Conservation (phyloP, 2,888 invertebrate species). For the Galeruca laticollis region DNA sequence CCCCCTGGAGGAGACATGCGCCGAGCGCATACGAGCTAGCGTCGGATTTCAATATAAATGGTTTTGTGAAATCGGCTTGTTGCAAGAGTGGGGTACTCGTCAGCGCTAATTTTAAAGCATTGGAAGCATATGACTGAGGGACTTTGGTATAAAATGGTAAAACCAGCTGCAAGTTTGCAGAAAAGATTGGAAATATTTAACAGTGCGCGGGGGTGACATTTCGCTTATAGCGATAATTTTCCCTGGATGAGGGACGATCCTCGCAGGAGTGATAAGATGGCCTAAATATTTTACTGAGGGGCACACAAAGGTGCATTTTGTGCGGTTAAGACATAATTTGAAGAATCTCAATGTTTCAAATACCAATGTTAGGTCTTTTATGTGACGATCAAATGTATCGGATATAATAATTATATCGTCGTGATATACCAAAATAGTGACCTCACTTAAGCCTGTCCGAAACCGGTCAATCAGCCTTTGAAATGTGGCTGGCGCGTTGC, state of each 20-base stretch:
- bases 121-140: neutral
- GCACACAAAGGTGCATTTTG: conserved; percentile 48
- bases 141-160: neutral
- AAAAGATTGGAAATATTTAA: conserved; percentile 45
- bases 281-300: conserved; percentile 47
- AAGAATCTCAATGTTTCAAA: conserved; percentile 11
- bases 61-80: conserved; percentile 8
- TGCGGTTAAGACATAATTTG: neutral
- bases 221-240: conserved; percentile 43
- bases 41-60: conserved; percentile 30
- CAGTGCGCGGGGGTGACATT: conserved; percentile 35
- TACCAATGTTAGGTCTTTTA: neutral
- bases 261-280: conserved; percentile 42
- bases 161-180: conserved; percentile 49
- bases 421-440: conserved; percentile 48
- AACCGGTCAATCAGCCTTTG: conserved; percentile 50
- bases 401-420: conserved; percentile 52
- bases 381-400: conserved; percentile 13
- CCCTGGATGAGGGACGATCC: conserved; percentile 31
- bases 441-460: conserved; percentile 41
- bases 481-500: conserved; percentile 52
- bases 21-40: too few relatives aligned
- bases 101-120: neutral
- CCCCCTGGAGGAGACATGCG: conserved; percentile 23
- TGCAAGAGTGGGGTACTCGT: neutral